Evolutionary conservation across 2,888 invertebrate genomes (phyloP).

Genomic region (Podotricha telesiphe): DNA sequence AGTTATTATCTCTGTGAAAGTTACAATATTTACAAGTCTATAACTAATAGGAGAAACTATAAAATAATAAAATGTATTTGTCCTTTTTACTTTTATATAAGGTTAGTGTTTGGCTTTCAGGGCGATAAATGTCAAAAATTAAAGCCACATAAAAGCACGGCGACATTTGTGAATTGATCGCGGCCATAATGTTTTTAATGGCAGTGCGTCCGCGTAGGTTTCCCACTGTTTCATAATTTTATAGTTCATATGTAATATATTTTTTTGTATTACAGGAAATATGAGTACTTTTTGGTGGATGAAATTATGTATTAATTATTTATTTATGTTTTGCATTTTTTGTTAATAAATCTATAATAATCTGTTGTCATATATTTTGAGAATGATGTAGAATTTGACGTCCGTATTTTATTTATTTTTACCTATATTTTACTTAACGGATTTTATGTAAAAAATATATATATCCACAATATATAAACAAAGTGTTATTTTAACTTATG

Average conservation of each 20-base stretch:
- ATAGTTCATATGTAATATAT: slow-evolving; percentile 68
- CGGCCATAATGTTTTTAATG: slow-evolving; percentile 74
- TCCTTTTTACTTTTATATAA: slow-evolving; percentile 36
- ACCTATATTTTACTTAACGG: no score
- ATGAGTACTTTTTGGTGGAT: background rate
- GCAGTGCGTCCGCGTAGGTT: slow-evolving; percentile 58
- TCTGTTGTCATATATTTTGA: background rate
- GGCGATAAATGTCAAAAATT: slow-evolving; percentile 72
- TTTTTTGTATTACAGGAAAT: slow-evolving; percentile 12
- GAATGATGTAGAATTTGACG: background rate
- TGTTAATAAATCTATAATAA: background rate
- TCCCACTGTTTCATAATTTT: slow-evolving; percentile 68
- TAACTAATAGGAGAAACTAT: slow-evolving; percentile 7
- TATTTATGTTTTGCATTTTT: background rate
- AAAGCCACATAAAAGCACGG: slow-evolving; percentile 67
- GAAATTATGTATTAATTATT: background rate
- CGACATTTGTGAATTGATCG: slow-evolving; percentile 74
- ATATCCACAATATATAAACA: background rate
- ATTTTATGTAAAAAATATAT: background rate
- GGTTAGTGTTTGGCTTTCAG: slow-evolving; percentile 47
- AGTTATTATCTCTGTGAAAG: no score
- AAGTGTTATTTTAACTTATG: slow-evolving; percentile 11
- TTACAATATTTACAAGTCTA: background rate
- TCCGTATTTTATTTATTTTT: no score
- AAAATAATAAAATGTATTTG: slow-evolving; percentile 29